phyloP scores from a whole-genome alignment of 2,113 vertebrate genomes.

The Spheniscus mendiculus region DNA sequence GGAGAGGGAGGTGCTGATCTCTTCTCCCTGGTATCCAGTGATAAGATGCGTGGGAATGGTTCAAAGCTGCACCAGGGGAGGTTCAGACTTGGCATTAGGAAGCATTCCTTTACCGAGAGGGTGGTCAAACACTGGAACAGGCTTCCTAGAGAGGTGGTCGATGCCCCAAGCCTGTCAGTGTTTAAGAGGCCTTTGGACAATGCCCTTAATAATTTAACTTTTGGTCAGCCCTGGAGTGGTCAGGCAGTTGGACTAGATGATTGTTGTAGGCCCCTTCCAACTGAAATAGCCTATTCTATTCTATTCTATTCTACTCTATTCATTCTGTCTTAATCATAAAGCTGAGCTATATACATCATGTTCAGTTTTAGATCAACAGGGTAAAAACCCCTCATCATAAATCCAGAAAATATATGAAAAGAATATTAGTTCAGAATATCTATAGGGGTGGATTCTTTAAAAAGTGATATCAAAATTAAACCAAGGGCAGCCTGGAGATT shows the following conservation, averaged over 20 bases:
- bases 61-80: rapidly evolving
- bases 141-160: background rate
- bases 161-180: background rate
- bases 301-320: background rate
- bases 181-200: background rate
- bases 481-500: background rate
- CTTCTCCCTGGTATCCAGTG: background rate
- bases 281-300: background rate
- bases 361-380: background rate
- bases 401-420: background rate
- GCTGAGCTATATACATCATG: background rate
- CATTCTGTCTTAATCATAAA: background rate
- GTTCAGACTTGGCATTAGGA: background rate
- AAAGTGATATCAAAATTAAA: background rate
- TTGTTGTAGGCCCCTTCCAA: background rate
- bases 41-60: rapidly evolving
- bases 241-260: background rate
- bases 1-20: background rate
- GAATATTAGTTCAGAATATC: background rate
- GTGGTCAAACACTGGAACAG: background rate
- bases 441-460: background rate
- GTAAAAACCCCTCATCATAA: background rate
- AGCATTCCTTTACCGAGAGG: background rate
- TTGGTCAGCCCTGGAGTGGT: background rate
- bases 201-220: background rate